phyloP scores from a whole-genome alignment of 2,113 vertebrate species.

The Stercorarius parasiticus region DNA sequence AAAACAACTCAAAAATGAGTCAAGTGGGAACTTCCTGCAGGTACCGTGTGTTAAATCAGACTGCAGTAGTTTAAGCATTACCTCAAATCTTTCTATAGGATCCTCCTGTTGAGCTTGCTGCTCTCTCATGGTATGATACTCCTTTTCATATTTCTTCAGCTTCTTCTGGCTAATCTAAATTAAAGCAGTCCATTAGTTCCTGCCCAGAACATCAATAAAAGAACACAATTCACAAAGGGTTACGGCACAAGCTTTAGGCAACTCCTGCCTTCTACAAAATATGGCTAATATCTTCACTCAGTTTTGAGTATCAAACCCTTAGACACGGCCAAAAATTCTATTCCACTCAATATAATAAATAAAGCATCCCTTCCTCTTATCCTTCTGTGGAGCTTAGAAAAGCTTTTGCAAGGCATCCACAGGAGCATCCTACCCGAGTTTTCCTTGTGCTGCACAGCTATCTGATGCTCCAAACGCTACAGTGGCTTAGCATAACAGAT shows the following conservation, averaged over 20 bases:
- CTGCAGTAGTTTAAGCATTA: conserved; percentile 39
- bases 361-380: not conserved
- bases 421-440: not conserved
- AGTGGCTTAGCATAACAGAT: not conserved
- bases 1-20: not conserved
- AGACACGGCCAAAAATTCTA: not conserved
- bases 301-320: not conserved
- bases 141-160: conserved; percentile 96
- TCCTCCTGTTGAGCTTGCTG: conserved; percentile 98
- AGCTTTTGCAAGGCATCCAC: not conserved
- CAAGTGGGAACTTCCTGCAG: not conserved
- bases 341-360: not conserved
- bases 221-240: not conserved
- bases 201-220: not conserved
- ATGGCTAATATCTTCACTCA: not conserved
- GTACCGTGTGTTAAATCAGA: not conserved
- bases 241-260: not conserved
- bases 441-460: not conserved
- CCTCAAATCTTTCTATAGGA: conserved; percentile 96
- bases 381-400: not conserved
- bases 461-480: not conserved
- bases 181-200: conserved; percentile 50
- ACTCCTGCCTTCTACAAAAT: not conserved
- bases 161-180: conserved; percentile 97
- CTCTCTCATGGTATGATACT: conserved; percentile 94